These are phyloP conservation scores for Ciconia nigra DNA, from an alignment of 2,797 vertebrate species.

Conservation along the genomic window DNA sequence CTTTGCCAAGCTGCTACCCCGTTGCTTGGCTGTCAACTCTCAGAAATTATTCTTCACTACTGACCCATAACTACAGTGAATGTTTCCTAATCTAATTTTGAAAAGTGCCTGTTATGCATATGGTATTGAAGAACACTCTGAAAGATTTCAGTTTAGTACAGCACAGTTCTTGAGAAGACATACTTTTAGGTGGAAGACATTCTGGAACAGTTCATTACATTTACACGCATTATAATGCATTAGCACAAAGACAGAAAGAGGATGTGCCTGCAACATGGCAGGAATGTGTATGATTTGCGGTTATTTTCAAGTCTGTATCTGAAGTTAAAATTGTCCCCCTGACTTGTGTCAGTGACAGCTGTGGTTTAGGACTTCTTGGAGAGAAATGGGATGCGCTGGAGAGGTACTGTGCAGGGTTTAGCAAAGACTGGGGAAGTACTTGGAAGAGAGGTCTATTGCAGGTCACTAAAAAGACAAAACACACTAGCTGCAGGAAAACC, in stretches of 20 bases:
- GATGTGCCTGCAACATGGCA: background rate
- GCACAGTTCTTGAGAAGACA: background rate
- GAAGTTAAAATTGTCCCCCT: background rate
- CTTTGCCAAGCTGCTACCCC: conserved; percentile 6
- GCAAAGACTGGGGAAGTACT: background rate
- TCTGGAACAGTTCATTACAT: background rate
- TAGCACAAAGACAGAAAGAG: background rate
- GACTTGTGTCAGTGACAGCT: background rate
- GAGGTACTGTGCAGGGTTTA: background rate
- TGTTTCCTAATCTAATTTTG: conserved; percentile 9
- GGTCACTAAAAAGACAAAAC: background rate
- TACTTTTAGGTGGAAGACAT: background rate
- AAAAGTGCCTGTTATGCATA: background rate
- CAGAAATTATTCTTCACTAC: conserved; percentile 29
- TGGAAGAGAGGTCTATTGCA: background rate
- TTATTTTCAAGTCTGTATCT: background rate
- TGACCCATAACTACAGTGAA: conserved; percentile 19
- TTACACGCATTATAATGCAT: background rate
- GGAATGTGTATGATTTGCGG: background rate
- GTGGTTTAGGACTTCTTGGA: background rate
- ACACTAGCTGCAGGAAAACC: background rate
- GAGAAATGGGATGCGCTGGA: background rate
- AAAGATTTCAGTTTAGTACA: background rate
- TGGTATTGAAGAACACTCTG: background rate
- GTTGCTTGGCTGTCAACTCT: conserved; percentile 1